phyloP scores from a whole-genome alignment of 2,888 invertebrate species.

The Coenonympha glycerion region DNA sequence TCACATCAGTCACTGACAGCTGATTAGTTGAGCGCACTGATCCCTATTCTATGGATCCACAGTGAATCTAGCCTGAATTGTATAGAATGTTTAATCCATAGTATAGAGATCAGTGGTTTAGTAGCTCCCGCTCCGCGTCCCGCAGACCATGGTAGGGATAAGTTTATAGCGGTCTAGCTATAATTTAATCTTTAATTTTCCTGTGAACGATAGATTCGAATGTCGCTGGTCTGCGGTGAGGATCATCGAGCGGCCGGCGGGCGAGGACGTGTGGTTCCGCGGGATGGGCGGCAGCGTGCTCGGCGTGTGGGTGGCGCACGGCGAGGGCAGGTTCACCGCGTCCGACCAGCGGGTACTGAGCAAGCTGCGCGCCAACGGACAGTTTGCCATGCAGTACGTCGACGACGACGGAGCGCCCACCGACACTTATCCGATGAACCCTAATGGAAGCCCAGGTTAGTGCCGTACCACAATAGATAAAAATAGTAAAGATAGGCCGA shows the following conservation, averaged over 20 bases:
- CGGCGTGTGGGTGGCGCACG: conserved; percentile 98
- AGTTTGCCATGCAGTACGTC: conserved; percentile 88
- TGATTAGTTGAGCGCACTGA: too few species aligned
- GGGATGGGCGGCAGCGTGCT: conserved; percentile 92
- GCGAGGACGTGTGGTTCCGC: conserved; percentile 85
- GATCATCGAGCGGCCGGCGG: conserved; percentile 78
- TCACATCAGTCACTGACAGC: too few species aligned
- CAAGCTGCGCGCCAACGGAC: conserved; percentile 72
- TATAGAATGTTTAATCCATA: too few species aligned
- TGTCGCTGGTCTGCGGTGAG: conserved; percentile 86
- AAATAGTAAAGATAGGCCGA: too few species aligned
- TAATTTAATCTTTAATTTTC: too few species aligned
- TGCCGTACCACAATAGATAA: too few species aligned
- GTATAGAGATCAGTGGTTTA: too few species aligned
- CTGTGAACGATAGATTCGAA: conserved; percentile 60
- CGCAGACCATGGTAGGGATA: too few species aligned
- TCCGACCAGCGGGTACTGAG: conserved; percentile 64
- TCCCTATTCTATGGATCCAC: too few species aligned
- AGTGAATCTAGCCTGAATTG: too few species aligned
- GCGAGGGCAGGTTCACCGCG: conserved; percentile 89
- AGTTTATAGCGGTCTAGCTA: too few species aligned
- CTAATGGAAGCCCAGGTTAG: conserved; percentile 89
- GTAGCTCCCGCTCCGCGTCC: too few species aligned
- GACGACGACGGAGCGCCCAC: conserved; percentile 86
- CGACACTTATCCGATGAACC: conserved; percentile 93